Evolutionary conservation across 2,797 vertebrate species (phyloP).

Genomic region (Australoheros facetus): DNA sequence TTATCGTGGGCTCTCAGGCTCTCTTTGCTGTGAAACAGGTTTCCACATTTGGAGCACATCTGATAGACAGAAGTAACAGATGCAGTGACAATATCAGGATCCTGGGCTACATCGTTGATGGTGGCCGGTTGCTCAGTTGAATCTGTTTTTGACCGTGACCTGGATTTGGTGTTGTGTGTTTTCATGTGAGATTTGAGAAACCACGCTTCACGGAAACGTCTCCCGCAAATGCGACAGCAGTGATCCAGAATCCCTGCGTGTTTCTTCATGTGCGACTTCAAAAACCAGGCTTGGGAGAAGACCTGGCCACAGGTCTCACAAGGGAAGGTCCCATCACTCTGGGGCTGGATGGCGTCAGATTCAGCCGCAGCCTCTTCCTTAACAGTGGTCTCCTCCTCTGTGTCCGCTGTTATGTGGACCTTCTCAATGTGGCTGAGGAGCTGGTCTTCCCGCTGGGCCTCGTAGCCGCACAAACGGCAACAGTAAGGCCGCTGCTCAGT

Average conservation of each 20-base stretch:
- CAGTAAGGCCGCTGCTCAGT: constrained; percentile 84
- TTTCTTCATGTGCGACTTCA: constrained; percentile 97
- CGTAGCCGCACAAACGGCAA: constrained; percentile 89
- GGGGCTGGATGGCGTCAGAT: constrained; percentile 64
- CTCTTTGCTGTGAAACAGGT: constrained; percentile 91
- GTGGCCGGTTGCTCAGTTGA: constrained; percentile 84
- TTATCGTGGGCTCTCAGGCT: constrained; percentile 89
- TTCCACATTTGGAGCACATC: constrained; percentile 94
- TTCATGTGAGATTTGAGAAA: constrained; percentile 99
- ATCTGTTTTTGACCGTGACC: constrained; percentile 83
- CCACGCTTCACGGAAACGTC: constrained; percentile 94
- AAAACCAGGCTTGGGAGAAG: constrained; percentile 93
- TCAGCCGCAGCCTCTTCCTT: constrained; percentile 72
- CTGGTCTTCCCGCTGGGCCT: constrained; percentile 87
- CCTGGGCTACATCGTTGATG: constrained; percentile 92
- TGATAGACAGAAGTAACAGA: constrained; percentile 85
- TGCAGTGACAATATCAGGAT: constrained; percentile 78
- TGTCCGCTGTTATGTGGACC: constrained; percentile 90
- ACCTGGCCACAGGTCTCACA: constrained; percentile 93
- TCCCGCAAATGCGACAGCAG: constrained; percentile 91
- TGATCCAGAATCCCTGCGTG: constrained; percentile 92
- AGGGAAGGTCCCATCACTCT: constrained; percentile 86
- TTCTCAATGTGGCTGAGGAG: constrained; percentile 92
- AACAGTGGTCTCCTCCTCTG: constrained; percentile 57
- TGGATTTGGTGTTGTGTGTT: constrained; percentile 87